Percentiles rank a stretch among this genome's conserved stretches.
Conservation (phyloP, 2,888 invertebrate species). For the Chrysotoxum bicinctum region DNA sequence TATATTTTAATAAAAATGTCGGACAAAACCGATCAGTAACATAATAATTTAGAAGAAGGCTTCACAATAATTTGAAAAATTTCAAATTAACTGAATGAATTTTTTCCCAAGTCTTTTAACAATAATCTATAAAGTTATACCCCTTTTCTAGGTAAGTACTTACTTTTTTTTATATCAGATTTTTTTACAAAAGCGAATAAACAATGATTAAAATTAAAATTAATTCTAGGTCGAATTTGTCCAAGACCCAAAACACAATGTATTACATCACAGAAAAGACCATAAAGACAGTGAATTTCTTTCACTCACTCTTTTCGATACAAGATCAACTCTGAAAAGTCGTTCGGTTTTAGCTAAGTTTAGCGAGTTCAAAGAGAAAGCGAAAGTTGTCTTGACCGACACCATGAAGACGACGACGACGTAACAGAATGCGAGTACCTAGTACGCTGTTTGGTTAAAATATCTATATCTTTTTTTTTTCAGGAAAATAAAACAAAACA, state of each 20-base stretch:
- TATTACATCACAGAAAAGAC: constrained; percentile 37
- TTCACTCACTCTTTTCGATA: constrained; percentile 43
- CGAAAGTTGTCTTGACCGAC: constrained; percentile 77
- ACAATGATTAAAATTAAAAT: constrained; percentile 28
- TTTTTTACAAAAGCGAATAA: not conserved
- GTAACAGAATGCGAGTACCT: constrained; percentile 17
- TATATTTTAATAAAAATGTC: too few species aligned
- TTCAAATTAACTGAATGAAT: too few species aligned
- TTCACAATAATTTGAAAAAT: too few species aligned
- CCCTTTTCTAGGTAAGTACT: not conserved
- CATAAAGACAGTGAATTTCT: constrained; percentile 59
- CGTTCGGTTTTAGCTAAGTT: constrained; percentile 33
- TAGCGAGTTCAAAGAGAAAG: constrained; percentile 77
- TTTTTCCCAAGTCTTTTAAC: not conserved
- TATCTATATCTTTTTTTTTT: not conserved
- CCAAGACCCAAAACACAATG: not conserved
- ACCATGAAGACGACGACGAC: constrained; percentile 16
- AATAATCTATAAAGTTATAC: not conserved
- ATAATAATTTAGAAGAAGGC: too few species aligned
- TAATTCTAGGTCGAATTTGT: not conserved
- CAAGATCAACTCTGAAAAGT: constrained; percentile 59
- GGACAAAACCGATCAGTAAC: too few species aligned
- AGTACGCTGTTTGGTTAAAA: not conserved
- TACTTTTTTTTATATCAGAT: not conserved
- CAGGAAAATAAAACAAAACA: not conserved